Base-by-base conservation (phyloP, 1,140 invertebrate species). In the Cotesia chilonis region DNA sequence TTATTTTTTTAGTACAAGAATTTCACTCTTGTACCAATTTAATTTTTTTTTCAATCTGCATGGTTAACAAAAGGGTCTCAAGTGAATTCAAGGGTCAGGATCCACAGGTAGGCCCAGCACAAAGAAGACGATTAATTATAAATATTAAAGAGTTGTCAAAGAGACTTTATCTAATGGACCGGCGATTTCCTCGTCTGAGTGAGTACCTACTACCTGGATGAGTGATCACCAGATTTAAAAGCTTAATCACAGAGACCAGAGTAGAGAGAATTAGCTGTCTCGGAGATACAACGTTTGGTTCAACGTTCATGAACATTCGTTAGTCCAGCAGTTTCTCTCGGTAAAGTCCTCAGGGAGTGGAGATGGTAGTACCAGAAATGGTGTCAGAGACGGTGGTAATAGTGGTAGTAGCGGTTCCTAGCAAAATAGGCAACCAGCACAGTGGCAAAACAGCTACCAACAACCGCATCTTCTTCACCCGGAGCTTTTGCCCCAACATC, bases 121-220 rank as follows among this genome's bases (percentile, higher is more conserved):
- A 38, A 71, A 35, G 38, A 64, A 52, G 52, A 37, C 47, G 57
- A 9, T 20, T 41, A 54, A 47, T 9, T 12, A 54, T 63, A 54
- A 72, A 68, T 72, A 61, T 55, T 72, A 68, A 72, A 72, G 67
- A 61, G 64, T 64, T 51, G 41, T 72, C 71, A 72, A 60, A 67
- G 69, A 20, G 55, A 52, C 71, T 72, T 72, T 72, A 59, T 17
- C 54, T 60, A 67, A 14, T 55, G 63, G 37, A 59, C 20, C 36
- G 36, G 0, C 41, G 4, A 20, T 55, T 2, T 65, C 17, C 4
- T 47, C 36, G 41, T 71, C 51, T 51, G 36, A 71, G 51, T 68
- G 52, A 68, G 14, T 68, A 63, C 20, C 37, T 64, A 61, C 68
- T 38, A 54, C 28, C 4, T 52, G 51, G 52, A 47, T n/a, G 70